Evolutionary conservation across 2,113 vertebrate genomes (phyloP), one percentile per base, ranked within the genome.

Genomic region (Otocyon megalotis): DNA sequence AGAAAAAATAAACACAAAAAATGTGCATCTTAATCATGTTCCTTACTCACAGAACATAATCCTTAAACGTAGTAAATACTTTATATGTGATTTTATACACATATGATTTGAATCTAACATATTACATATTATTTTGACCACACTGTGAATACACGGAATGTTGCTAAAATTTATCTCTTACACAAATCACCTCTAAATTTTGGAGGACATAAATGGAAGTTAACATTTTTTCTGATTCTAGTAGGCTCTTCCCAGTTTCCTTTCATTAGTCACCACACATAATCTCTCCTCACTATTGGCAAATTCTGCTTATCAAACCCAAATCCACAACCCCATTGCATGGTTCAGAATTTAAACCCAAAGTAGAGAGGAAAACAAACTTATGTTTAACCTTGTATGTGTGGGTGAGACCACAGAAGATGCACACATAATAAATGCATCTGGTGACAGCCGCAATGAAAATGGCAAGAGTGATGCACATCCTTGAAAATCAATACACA

Each of bases 401-500:
- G 37, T 22, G 62, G 32, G 26, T 35, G 76, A 92, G 79, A 77
- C 83, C 90, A 85, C 24, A 72, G 22, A 92, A 81, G 50, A 85
- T 3, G 13, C 54, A 35, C 81, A 62, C 11, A 22, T 53, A 96
- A 95, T 94, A 81, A 87, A 94, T 62, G 76, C 63, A 67, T 60
- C n/a, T 88, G 30, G 37, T 92, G 83, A 97, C 30, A 37, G 20
- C 58, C 1, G 30, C 90, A 85, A 67, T 93, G 90, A 94, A 96
- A 84, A 93, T 24, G n/a, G 90, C 62, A 65, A 87, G 90, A 96
- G 10, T 76, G 63, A 96, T 93, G 63, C 24, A 15, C 0, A 0
- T 32, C 60, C 32, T 76, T 0, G 2, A 86, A 96, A 97, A 90
- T 54, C 76, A 84, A 97, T 94, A 96, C 95, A 93, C 94, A 92